Evolutionary conservation across 2,797 vertebrate genomes (phyloP), one percentile per base, ranked within the genome.

Genomic region (Brachyalestes nurse): DNA sequence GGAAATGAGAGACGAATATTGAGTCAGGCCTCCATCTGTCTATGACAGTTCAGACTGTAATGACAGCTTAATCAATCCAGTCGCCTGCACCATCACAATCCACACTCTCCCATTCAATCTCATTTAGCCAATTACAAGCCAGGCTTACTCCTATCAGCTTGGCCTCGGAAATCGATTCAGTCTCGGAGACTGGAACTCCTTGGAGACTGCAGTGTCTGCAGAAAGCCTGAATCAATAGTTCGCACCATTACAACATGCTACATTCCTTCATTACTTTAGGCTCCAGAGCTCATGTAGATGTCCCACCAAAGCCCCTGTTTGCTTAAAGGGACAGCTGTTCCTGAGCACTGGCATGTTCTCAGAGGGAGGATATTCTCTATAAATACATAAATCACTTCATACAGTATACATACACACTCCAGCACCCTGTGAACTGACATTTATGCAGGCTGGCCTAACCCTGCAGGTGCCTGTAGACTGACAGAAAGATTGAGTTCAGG

Each of bases 161-260:
- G 80, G 65, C 64, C 71, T 60, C 53, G 25, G 79, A 62, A 74
- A 89, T 86, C 78, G 13, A 86, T 85, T 70, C 21, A 65, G 76
- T 79, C 55, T 71, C 53, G 1, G 23, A 69, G 62, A 73, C 21
- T 8, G 40, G 47, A 40, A n/a, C 40, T 84, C 76, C 25, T 67
- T 49, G 57, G 57, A 75, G 67, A 53, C 57, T 47, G 74, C 58
- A 42, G 77, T 70, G 77, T 61, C 67, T 73, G 70, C 62, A 77
- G 71, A 79, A 84, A 75, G 34, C 65, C 65, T 40, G 25, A 25
- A 77, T 86, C 85, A 80, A 86, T 84, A 84, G 70, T 81, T 81
- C 49, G 67, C 73, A 76, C 65, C 55, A 66, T 77, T 84, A 81
- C 60, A 83, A 69, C 65, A 77, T 66, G 77, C 66, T 53, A 17